phyloP scores from a whole-genome alignment of 2,888 invertebrate genomes.

The Parelbella ahira region DNA sequence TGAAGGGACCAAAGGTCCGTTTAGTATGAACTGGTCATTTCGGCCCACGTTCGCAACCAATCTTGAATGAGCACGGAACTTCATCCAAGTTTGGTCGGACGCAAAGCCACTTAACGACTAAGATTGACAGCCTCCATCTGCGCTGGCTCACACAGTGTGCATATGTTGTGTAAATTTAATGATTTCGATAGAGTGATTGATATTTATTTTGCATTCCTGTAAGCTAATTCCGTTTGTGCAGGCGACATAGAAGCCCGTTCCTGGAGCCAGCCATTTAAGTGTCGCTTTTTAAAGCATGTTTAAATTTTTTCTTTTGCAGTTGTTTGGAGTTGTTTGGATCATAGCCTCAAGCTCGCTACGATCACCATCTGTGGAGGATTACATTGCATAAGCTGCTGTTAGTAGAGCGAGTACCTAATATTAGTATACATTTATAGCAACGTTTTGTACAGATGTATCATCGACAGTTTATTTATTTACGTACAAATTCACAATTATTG shows the following conservation, averaged over 20 bases:
- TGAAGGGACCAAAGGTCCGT: constrained; percentile 5
- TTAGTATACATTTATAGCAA: constrained; percentile 26
- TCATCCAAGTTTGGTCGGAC: constrained; percentile 6
- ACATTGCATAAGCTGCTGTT: constrained; percentile 77
- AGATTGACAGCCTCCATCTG: constrained; percentile 6
- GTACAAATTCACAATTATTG: no score
- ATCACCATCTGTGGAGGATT: constrained; percentile 81
- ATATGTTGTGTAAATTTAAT: constrained; percentile 45
- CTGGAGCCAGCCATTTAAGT: constrained; percentile 57
- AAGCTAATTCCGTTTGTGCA: constrained; percentile 75
- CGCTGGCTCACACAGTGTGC: constrained; percentile 18
- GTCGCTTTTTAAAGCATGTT: constrained; percentile 79
- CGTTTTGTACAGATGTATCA: constrained; percentile 1
- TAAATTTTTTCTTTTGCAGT: constrained; percentile 81
- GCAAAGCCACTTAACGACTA: no score
- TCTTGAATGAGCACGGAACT: constrained; percentile 3
- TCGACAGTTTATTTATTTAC: neutral
- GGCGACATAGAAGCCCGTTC: constrained; percentile 76
- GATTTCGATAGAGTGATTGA: constrained; percentile 49
- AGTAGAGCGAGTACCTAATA: constrained; percentile 53
- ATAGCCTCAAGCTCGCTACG: constrained; percentile 81
- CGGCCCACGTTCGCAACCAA: neutral
- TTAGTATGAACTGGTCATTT: neutral
- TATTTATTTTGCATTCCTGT: constrained; percentile 69
- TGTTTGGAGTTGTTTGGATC: constrained; percentile 81